Base-by-base conservation (phyloP, 2,797 vertebrate genomes). In the Siniperca undulata region DNA sequence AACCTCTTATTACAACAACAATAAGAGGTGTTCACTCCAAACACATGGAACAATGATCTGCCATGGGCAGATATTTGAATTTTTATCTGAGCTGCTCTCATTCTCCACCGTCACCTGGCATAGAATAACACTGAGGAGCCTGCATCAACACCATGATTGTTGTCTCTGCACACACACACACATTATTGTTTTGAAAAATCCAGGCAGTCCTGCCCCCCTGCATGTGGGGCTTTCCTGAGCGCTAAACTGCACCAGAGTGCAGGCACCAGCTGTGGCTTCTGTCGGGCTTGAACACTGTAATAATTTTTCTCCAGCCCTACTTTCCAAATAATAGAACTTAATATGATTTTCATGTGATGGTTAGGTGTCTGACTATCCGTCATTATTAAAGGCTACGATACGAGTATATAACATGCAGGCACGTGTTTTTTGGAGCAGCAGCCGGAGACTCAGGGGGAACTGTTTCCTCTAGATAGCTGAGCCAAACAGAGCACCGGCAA, bases 91-190 rank as follows among this genome's bases (percentile, higher is more conserved):
- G 69, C 59, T 69, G 59, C 36, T 84, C 73, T 83, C 71, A 59
- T 64, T 62, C 61, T 52, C 58, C 42, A n/a, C 19, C 16, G 27
- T 73, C 58, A 67, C 24, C 40, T 70, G 36, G 55, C 70, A 64
- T 69, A 46, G 42, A 87, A 92, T 72, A 89, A 91, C 85, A 88
- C 36, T 17, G 65, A 79, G 77, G 69, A 77, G 27, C 78, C 74
- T 92, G 86, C 36, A 70, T 72, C 69, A 88, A 90, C 87, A 89
- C 10, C 20, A 64, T 38, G 2, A 48, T 36, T 62, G 27, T 24
- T 56, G 27, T 36, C 24, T 20, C 9, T 3, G n/a, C 65, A 68
- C 30, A 77, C 24, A 50, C 22, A 53, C 50, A 9, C 16, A 48
- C 46, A 19, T 61, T 11, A 10, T 38, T 34, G 16, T 19, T 73